These are phyloP conservation scores for Xanthia icteritia DNA, from an alignment of 2,888 invertebrate genomes.

Conservation along the genomic window DNA sequence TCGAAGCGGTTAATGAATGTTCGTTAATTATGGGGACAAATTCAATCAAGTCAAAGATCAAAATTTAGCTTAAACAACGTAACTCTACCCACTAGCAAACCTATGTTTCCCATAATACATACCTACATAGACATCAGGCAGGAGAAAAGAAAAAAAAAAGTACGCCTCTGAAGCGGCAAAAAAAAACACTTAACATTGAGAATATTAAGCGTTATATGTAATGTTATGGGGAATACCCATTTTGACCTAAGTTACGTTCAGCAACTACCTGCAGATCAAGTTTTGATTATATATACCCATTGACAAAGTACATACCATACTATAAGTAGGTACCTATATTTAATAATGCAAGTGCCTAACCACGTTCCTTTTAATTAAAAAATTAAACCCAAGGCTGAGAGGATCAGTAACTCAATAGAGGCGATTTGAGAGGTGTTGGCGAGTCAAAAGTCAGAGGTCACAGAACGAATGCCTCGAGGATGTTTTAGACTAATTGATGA, in stretches of 20 bases:
- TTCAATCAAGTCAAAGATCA: background rate
- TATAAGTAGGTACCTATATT: slow-evolving; percentile 18
- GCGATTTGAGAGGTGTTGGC: slow-evolving; percentile 71
- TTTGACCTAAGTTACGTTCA: slow-evolving; percentile 26
- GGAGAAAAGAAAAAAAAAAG: background rate
- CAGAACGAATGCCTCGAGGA: slow-evolving; percentile 62
- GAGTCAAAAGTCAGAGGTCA: slow-evolving; percentile 79
- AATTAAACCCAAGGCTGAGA: slow-evolving; percentile 68
- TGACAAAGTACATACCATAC: slow-evolving; percentile 12
- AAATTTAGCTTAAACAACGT: background rate
- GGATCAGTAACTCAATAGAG: slow-evolving; percentile 75
- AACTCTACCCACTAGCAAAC: background rate
- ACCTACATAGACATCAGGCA: background rate
- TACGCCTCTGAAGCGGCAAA: background rate
- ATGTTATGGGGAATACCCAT: background rate
- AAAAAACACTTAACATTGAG: background rate
- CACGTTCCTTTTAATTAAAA: slow-evolving; percentile 63
- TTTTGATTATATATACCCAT: slow-evolving; percentile 13
- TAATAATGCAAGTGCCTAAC: slow-evolving; percentile 17
- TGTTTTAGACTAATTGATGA: slow-evolving; percentile 61
- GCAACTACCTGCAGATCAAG: background rate
- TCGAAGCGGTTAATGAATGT: background rate
- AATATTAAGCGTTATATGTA: background rate
- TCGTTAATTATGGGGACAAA: background rate
- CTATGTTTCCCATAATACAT: background rate